A percentile compares a stretch with the other conserved stretches of the same genome.
Conservation (phyloP, 2,888 invertebrate genomes). For the Actias luna region DNA sequence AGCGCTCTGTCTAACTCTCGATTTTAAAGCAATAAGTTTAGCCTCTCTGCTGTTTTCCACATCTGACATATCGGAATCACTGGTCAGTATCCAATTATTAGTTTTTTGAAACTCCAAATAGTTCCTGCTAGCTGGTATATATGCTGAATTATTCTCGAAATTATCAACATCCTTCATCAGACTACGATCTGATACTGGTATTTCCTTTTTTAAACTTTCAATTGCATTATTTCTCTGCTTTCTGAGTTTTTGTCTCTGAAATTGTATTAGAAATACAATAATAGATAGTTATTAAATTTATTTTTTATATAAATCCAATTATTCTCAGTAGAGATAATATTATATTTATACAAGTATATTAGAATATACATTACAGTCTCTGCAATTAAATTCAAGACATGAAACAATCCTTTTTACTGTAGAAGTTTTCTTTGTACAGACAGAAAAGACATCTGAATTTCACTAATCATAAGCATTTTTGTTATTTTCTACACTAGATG, state of each 20-base stretch:
- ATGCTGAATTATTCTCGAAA: constrained; percentile 64
- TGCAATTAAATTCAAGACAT: too few species aligned
- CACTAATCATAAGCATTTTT: too few species aligned
- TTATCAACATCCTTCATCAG: constrained; percentile 68
- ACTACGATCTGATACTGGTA: constrained; percentile 68
- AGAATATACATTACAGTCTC: too few species aligned
- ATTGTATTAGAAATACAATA: not conserved
- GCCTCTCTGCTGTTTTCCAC: constrained; percentile 79
- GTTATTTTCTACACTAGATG: too few species aligned
- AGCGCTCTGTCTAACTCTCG: constrained; percentile 86
- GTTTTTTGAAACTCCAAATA: constrained; percentile 58
- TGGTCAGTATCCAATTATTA: constrained; percentile 73
- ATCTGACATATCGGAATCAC: constrained; percentile 87
- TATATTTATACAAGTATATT: too few species aligned
- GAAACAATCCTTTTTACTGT: too few species aligned
- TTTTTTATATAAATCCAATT: too few species aligned
- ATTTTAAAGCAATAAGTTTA: constrained; percentile 73
- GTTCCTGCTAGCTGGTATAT: constrained; percentile 63
- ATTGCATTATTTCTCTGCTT: constrained; percentile 74
- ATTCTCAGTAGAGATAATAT: too few species aligned
- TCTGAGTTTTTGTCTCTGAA: constrained; percentile 74
- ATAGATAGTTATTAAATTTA: too few species aligned
- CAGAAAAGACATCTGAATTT: too few species aligned
- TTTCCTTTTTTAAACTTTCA: constrained; percentile 71
- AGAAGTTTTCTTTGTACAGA: too few species aligned